Conservation (phyloP, 1,140 invertebrate species). For the Euura lappo region DNA sequence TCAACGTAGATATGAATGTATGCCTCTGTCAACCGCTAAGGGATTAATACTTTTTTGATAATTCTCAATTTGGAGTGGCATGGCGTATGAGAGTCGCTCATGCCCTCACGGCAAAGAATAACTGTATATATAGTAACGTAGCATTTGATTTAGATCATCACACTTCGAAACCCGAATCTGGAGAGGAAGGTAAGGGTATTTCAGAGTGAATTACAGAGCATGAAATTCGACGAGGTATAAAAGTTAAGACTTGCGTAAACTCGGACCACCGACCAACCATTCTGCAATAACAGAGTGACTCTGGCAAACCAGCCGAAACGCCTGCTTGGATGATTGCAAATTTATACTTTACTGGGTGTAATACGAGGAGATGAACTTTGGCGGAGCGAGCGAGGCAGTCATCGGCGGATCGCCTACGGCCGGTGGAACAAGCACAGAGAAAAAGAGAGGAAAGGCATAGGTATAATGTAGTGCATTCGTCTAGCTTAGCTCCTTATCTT, state of each 20-base stretch:
- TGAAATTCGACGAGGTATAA: background rate
- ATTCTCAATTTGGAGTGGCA: no score
- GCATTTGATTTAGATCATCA: no score
- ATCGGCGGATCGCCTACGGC: background rate
- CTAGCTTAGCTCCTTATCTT: conserved; percentile 7
- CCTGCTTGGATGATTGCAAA: background rate
- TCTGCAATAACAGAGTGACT: background rate
- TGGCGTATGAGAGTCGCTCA: no score
- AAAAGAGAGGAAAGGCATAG: background rate
- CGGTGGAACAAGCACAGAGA: background rate
- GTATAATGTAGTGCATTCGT: conserved; percentile 2
- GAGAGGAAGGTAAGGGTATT: background rate
- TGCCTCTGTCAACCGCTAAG: no score
- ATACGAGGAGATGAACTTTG: conserved; percentile 5
- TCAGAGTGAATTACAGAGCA: background rate
- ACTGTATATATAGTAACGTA: no score
- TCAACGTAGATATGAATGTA: no score
- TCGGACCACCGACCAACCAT: background rate
- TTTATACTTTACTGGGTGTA: background rate
- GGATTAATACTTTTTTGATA: no score
- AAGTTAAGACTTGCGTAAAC: background rate
- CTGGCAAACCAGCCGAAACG: background rate
- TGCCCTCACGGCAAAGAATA: no score
- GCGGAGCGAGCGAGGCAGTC: background rate
- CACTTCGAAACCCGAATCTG: no score